A percentile compares a stretch with the other conserved stretches of the same genome.
Conservation (phyloP, 2,888 invertebrate species). For the Linyphia triangularis region DNA sequence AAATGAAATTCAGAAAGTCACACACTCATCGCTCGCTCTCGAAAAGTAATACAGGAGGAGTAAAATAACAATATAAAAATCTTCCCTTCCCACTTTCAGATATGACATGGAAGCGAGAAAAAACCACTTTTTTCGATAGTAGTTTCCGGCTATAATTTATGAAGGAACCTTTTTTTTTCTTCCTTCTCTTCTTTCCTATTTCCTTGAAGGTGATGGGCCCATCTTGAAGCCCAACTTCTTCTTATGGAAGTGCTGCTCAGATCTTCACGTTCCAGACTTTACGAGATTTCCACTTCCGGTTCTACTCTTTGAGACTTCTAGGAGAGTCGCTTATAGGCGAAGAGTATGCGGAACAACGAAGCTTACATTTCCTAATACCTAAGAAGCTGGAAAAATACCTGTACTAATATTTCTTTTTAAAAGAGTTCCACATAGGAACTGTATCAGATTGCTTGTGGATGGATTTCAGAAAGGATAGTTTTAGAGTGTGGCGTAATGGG, state of each 20-base stretch:
- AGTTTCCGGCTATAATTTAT: constrained; percentile 69
- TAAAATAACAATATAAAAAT: constrained; percentile 42
- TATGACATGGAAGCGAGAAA: constrained; percentile 47
- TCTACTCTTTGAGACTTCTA: constrained; percentile 15
- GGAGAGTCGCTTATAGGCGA: not conserved
- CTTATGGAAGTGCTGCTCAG: constrained; percentile 14
- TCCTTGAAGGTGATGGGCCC: constrained; percentile 62
- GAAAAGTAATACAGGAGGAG: constrained; percentile 11
- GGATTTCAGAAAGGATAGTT: too few relatives aligned
- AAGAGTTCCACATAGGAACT: not conserved
- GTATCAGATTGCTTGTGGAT: not conserved
- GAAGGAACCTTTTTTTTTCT: constrained; percentile 38
- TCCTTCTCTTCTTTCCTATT: constrained; percentile 33
- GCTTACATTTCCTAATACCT: not conserved
- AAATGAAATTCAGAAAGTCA: not conserved
- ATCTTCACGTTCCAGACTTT: constrained; percentile 59
- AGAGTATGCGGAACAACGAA: constrained; percentile 14
- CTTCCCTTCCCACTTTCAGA: constrained; percentile 41
- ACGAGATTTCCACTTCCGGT: constrained; percentile 57
- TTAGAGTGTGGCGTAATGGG: too few relatives aligned
- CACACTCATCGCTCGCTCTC: not conserved
- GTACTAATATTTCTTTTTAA: constrained; percentile 29
- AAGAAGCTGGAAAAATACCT: not conserved
- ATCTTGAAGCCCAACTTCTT: constrained; percentile 52
- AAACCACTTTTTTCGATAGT: constrained; percentile 52